Evolutionary conservation across 2,113 vertebrate genomes (phyloP), one percentile per base, ranked within the genome.

Genomic region (Theropithecus gelada): DNA sequence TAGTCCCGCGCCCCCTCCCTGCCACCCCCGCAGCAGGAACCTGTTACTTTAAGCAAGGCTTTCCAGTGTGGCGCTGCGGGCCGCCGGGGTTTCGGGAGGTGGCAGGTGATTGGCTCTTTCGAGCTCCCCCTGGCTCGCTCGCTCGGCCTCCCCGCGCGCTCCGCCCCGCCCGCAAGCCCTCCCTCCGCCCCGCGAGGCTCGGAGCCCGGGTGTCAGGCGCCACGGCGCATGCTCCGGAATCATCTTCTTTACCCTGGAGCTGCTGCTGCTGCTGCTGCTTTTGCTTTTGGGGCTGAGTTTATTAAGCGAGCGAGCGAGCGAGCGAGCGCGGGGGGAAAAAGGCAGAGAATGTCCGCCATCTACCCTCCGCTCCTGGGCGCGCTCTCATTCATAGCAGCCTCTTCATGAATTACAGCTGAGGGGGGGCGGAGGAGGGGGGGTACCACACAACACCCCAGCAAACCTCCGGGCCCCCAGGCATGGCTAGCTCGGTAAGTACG

Each of bases 401-500:
- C 98, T 99, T 98, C 98, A 99, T 99, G 99, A 99, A 99, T 98
- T 99, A 99, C 98, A 98, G 98, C 98, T 95, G 97, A 98, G 93
- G 92, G 92, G 98, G 98, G 97, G 92, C 98, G 90, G 98, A 98
- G 96, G 96, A 96, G 61, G 96, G 98, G 98, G 97, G 97, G 95
- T 94, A 97, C 97, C 55, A 98, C 91, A 96, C 97, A 98, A 94
- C 93, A 97, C 98, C 97, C 97, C 98, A 72, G 98, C 97, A 94
- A 94, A 97, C 96, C 97, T 98, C 97, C 98, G 98, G 98, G 99
- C 99, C 99, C 99, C 98, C 98, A 98, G 99, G 99, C 98, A 99
- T 99, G 99, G 99, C 99, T 99, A 98, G 98, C 98, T 99, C 99
- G 99, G 99, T 99, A 98, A 99, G 99, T 99, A 98, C 96, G 79